Evolutionary conservation across 2,113 vertebrate species (phyloP), one percentile per base, ranked within the genome.

Genomic region (Condylura cristata): DNA sequence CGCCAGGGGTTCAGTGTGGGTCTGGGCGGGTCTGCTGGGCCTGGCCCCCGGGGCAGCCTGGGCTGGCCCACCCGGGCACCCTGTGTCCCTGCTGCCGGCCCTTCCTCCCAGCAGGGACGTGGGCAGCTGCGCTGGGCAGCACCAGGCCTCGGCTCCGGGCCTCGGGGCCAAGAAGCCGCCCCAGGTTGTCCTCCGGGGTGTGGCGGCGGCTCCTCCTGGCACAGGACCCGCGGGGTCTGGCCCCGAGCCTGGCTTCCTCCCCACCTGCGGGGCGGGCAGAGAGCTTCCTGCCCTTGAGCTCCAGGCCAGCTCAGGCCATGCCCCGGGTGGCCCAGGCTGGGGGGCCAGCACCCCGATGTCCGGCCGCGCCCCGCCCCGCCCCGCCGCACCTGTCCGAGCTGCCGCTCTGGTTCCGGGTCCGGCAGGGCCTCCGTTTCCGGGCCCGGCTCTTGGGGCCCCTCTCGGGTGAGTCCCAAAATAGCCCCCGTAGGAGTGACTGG

Each of bases 401-500:
- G 63, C 68, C 1, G 0, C 17, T 3, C 8, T 0, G 6, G 0
- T 16, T 34, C 72, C 34, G 2, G 79, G 92, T 91, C 86, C 51
- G 0, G 68, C 44, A 53, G 79, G 94, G 83, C 92, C 94, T 65
- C 86, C 85, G 93, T 48, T 53, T 68, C 87, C 8, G 58, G 97
- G 65, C 70, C 89, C 91, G 80, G 89, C 63, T 85, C 65, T 12
- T 2, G 65, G 96, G 96, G 95, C 94, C 96, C 82, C 5, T 41
- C 94, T 81, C 89, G 89, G 83, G 22, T 37, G 37, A 75, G 58
- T 96, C 98, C 97, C 95, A 98, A 98, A 98, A 98, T 99, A 98
- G 97, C 95, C 93, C 85, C 22, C 80, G 93, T 97, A 98, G 98
- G 99, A 98, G 91, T 98, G 98, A 98, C 97, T 97, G 97, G 98